Evolutionary conservation across 1,140 invertebrate genomes (phyloP).

Genomic region (Drosophila watanabei): DNA sequence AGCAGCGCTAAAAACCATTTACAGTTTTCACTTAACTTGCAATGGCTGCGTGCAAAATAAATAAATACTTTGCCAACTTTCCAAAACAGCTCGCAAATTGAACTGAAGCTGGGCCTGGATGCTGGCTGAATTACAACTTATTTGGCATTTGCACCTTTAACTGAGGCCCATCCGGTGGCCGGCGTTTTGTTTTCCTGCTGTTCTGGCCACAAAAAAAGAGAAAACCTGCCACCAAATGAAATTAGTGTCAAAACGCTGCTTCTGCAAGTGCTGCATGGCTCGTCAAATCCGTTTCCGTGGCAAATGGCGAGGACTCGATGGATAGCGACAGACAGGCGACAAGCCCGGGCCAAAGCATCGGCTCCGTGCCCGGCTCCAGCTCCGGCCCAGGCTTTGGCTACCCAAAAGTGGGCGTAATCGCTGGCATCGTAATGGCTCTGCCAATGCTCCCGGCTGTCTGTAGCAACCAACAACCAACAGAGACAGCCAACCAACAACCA

Average conservation of each 20-base stretch:
- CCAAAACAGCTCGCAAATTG: constrained; percentile 52
- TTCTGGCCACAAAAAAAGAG: constrained; percentile 54
- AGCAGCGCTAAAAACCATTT: constrained; percentile 58
- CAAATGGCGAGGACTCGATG: constrained; percentile 24
- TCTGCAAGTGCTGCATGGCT: constrained; percentile 59
- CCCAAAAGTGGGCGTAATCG: constrained; percentile 67
- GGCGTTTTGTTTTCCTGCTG: constrained; percentile 13
- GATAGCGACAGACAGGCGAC: constrained; percentile 46
- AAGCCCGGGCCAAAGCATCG: constrained; percentile 18
- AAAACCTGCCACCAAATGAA: constrained; percentile 61
- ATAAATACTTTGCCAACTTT: constrained; percentile 72
- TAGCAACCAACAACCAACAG: constrained; percentile 37
- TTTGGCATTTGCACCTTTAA: constrained; percentile 24
- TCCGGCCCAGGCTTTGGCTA: not conserved
- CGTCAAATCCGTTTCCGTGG: constrained; percentile 61
- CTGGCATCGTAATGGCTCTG: constrained; percentile 44
- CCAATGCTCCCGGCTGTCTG: constrained; percentile 45
- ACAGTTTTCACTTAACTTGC: constrained; percentile 68
- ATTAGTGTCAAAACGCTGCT: constrained; percentile 81
- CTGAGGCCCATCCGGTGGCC: constrained; percentile 1
- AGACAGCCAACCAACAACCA: constrained; percentile 25
- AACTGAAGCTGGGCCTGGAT: constrained; percentile 57
- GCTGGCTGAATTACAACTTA: constrained; percentile 72
- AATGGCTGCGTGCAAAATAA: constrained; percentile 69
- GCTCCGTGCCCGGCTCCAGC: not conserved